These are phyloP conservation scores for Nephrotoma flavescens DNA, from an alignment of 2,888 invertebrate species.

Conservation along the genomic window DNA sequence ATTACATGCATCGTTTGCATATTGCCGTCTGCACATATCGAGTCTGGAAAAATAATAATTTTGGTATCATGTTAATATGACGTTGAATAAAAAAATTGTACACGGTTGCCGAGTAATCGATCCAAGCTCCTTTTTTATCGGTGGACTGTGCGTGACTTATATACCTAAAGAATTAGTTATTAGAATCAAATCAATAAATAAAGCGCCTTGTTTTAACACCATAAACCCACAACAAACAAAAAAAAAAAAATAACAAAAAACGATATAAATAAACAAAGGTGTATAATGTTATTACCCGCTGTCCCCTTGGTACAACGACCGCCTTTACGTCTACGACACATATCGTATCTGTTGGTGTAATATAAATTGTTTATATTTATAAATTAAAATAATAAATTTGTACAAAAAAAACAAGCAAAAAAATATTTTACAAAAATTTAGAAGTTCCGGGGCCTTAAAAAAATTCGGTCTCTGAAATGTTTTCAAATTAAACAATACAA, in stretches of 20 bases:
- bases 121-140: not conserved
- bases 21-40: constrained; percentile 96
- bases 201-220: not conserved
- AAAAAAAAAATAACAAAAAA: not conserved
- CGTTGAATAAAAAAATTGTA: not conserved
- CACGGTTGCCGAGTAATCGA: not conserved
- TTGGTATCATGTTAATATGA: not conserved
- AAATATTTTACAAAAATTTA: not conserved
- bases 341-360: constrained; percentile 69
- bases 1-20: constrained; percentile 90
- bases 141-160: not conserved
- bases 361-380: not conserved
- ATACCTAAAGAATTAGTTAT: not conserved
- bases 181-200: not conserved
- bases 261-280: not conserved
- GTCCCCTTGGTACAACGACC: constrained; percentile 96
- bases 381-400: not conserved
- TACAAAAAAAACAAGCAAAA: not conserved
- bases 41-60: constrained; percentile 58
- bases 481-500: not conserved
- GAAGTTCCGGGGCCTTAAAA: not conserved
- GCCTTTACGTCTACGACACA: constrained; percentile 93
- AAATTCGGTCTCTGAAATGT: not conserved
- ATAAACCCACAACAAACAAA: not conserved
- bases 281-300: constrained; percentile 61